Percentiles rank a stretch among this genome's conserved stretches.
Evolutionary conservation across 1,140 invertebrate species (phyloP).

Genomic region (Diploscapter pachys): DNA sequence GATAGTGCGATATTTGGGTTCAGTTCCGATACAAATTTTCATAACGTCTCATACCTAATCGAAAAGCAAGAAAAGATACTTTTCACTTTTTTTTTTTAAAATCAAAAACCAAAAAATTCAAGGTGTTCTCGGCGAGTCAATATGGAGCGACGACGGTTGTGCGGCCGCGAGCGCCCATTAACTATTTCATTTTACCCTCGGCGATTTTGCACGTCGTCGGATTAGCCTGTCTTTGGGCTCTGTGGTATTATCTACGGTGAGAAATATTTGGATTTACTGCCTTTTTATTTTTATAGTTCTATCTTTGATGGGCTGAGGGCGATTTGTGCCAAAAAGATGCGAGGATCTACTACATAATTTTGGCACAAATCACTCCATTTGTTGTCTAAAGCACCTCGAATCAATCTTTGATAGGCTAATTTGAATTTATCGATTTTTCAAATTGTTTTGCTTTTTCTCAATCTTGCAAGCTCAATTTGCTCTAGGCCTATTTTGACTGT

Average conservation of each 20-base stretch:
- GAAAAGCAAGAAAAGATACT: not conserved
- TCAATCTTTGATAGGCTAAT: too few relatives aligned
- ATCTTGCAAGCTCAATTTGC: too few relatives aligned
- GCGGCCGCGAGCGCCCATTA: conserved; percentile 45
- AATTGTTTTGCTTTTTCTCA: too few relatives aligned
- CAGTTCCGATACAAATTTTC: not conserved
- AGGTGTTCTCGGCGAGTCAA: conserved; percentile 52
- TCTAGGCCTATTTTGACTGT: too few relatives aligned
- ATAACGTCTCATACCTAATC: not conserved
- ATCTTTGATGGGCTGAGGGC: too few relatives aligned
- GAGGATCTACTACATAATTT: too few relatives aligned
- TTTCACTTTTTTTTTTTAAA: not conserved
- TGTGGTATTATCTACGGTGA: conserved; percentile 59
- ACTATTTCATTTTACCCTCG: conserved; percentile 56
- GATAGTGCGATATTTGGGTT: too few relatives aligned
- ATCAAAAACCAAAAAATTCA: not conserved
- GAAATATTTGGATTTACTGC: not conserved
- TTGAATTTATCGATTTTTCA: too few relatives aligned
- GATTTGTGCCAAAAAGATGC: too few relatives aligned
- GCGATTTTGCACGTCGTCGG: conserved; percentile 57
- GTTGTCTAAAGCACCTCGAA: too few relatives aligned
- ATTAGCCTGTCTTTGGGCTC: conserved; percentile 54
- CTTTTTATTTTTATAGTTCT: too few relatives aligned
- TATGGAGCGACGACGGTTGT: conserved; percentile 46
- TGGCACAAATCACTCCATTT: too few relatives aligned